phyloP scores from a whole-genome alignment of 2,888 invertebrate genomes.

The Tachina grossa region DNA sequence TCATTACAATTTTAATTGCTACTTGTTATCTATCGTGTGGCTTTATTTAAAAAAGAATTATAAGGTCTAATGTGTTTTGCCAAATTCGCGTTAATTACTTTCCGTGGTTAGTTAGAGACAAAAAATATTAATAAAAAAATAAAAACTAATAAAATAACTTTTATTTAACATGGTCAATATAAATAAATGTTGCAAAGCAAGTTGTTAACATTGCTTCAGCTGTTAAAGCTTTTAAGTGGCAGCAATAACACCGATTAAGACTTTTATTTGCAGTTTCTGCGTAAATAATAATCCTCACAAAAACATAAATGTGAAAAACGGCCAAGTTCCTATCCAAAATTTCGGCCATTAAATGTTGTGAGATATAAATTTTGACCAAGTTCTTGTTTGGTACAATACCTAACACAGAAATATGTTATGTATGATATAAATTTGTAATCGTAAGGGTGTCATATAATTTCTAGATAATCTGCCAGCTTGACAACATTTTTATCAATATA shows the following conservation, averaged over 20 bases:
- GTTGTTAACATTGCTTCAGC: not conserved
- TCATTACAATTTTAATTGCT: conserved; percentile 47
- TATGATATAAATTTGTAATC: too few relatives aligned
- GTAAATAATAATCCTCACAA: conserved; percentile 27
- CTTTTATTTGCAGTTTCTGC: not conserved
- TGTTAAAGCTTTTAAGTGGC: not conserved
- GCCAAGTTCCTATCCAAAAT: too few relatives aligned
- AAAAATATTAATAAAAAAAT: not conserved
- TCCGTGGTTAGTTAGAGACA: conserved; percentile 5
- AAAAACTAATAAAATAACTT: not conserved
- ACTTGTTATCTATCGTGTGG: conserved; percentile 16
- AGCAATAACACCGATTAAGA: not conserved
- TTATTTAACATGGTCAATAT: conserved; percentile 29
- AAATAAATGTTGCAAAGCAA: conserved; percentile 22
- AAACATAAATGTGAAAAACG: too few relatives aligned
- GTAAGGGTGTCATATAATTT: too few relatives aligned
- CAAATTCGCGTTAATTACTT: conserved; percentile 17
- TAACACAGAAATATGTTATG: too few relatives aligned
- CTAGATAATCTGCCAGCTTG: too few relatives aligned
- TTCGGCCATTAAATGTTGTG: too few relatives aligned
- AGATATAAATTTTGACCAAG: too few relatives aligned
- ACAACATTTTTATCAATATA: too few relatives aligned
- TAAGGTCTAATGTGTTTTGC: conserved; percentile 9
- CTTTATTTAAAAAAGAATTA: conserved; percentile 7
- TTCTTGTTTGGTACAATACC: too few relatives aligned